A percentile compares a stretch with the other conserved stretches of the same genome.
Evolutionary conservation across 2,888 invertebrate genomes (phyloP).

Genomic region (Diplazon laetatorius): DNA sequence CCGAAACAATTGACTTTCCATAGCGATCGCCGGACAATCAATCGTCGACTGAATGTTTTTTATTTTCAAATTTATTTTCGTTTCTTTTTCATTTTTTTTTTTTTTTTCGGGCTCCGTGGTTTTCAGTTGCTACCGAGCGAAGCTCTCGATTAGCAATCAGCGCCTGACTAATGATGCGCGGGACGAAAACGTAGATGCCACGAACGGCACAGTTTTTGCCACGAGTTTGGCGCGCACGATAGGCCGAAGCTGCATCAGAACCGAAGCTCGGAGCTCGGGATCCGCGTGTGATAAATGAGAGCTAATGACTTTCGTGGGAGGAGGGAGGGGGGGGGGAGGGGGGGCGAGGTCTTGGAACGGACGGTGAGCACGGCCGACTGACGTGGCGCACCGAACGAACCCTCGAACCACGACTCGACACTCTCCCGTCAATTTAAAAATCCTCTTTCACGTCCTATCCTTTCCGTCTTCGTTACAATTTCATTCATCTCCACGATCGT

Average conservation of each 20-base stretch:
- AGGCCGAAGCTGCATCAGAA: background rate
- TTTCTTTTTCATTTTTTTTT: too few species aligned
- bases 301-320: conserved; percentile 64
- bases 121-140: conserved; percentile 25
- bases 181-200: conserved; percentile 29
- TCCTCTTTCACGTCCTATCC: conserved; percentile 13
- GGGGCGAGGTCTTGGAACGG: conserved; percentile 45
- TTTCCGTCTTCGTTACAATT: conserved; percentile 38
- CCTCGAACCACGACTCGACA: conserved; percentile 6
- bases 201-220: conserved; percentile 47
- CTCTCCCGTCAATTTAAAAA: conserved; percentile 34
- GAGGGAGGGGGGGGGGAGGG: too few species aligned
- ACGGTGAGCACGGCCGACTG: conserved; percentile 10
- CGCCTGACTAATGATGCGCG: conserved; percentile 62
- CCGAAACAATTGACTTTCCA: conserved; percentile 46
- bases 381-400: conserved; percentile 14
- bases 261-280: conserved; percentile 34
- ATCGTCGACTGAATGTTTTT: conserved; percentile 49
- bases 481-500: conserved; percentile 22
- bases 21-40: conserved; percentile 50
- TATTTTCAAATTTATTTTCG: too few species aligned
- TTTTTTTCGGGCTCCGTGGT: conserved; percentile 36
- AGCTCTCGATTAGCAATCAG: conserved; percentile 63
- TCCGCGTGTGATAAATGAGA: conserved; percentile 66
- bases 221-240: conserved; percentile 10